Conservation (phyloP, 2,797 vertebrate species). For the Ispidina lecontei region DNA sequence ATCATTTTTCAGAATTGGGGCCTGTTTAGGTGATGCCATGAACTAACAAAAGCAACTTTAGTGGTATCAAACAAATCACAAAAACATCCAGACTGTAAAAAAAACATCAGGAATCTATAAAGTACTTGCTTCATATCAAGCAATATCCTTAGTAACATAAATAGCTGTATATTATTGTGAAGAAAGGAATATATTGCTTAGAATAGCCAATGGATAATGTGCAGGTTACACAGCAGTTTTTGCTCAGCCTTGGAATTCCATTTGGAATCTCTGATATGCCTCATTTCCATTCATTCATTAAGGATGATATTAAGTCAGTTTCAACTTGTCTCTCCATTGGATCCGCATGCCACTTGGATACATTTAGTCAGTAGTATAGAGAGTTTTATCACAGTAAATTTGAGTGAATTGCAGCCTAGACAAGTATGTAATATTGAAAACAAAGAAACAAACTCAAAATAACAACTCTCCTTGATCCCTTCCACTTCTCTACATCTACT, state of each 20-base stretch:
- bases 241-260: not conserved
- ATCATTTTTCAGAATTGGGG: not conserved
- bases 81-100: not conserved
- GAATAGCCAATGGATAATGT: not conserved
- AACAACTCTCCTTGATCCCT: not conserved
- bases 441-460: not conserved
- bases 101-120: not conserved
- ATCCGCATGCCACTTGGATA: not conserved
- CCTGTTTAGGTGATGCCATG: not conserved
- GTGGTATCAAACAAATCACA: not conserved
- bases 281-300: not conserved
- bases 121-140: not conserved
- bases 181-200: not conserved
- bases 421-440: not conserved
- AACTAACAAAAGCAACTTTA: not conserved
- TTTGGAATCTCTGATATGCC: not conserved
- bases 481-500: not conserved
- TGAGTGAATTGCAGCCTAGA: not conserved
- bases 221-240: not conserved
- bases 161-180: not conserved
- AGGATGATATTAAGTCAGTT: not conserved
- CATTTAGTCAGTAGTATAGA: not conserved
- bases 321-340: not conserved
- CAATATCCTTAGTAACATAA: not conserved
- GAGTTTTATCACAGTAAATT: not conserved